phyloP scores from a whole-genome alignment of 1,140 invertebrate genomes.

The Drosophila guanche region DNA sequence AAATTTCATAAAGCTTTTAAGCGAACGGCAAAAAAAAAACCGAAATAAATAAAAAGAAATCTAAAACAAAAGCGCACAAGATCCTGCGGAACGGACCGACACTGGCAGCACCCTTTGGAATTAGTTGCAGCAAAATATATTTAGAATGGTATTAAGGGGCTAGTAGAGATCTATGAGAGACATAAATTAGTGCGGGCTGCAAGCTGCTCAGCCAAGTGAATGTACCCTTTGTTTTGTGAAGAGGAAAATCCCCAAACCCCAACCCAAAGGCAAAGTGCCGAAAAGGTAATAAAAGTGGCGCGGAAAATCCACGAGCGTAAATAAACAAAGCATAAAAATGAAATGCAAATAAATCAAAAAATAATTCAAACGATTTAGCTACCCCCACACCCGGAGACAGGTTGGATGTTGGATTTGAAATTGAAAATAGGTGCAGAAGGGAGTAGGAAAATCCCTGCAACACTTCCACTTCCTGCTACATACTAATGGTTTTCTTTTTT shows the following conservation, averaged over 20 bases:
- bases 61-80: slow-evolving; percentile 18
- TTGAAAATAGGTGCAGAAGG: not conserved
- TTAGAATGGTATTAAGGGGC: too few species aligned
- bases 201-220: too few species aligned
- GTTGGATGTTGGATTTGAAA: not conserved
- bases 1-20: slow-evolving; percentile 55
- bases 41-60: slow-evolving; percentile 36
- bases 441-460: too few species aligned
- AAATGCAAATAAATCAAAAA: slow-evolving; percentile 55
- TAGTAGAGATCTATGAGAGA: too few species aligned
- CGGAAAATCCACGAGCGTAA: slow-evolving; percentile 14
- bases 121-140: too few species aligned
- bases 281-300: slow-evolving; percentile 42
- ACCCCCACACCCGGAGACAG: slow-evolving; percentile 10
- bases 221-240: too few species aligned
- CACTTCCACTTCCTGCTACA: not conserved
- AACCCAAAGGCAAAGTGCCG: not conserved
- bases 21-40: slow-evolving; percentile 13
- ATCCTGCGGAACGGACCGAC: not conserved
- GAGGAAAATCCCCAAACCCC: not conserved
- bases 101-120: slow-evolving; percentile 1
- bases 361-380: slow-evolving; percentile 46
- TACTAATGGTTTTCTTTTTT: slow-evolving; percentile 36
- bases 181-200: too few species aligned
- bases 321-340: slow-evolving; percentile 48